Evolutionary conservation across 2,888 invertebrate genomes (phyloP), one percentile per base, ranked within the genome.

Genomic region (Slavum lentiscoides): DNA sequence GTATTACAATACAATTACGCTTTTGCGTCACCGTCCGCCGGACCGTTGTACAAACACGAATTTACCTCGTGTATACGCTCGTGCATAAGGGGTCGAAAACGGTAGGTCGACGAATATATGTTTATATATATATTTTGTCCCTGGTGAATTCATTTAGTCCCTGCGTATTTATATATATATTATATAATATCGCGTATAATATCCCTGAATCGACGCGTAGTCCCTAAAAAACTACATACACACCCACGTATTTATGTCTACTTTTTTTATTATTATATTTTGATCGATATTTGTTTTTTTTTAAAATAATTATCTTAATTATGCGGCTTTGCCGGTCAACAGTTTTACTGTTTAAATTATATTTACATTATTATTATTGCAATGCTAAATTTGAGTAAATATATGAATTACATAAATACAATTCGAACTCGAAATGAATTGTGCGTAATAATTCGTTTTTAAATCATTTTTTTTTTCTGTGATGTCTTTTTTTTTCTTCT

Each of bases 1-100:
- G 21, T 73, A 73, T 73, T 61, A 73, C 23, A 72, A 72, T 73
- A 73, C 61, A 73, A 73, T 73, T 73, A 73, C 72, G 61, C 30
- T 30, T 62, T 74, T 53, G 62, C 53, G 74, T 74, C 74, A 64
- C 74, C 55, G 64, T 74, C 55, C 37, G 21, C 21, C 64, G 37
- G 55, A 55, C 64, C 74, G 58, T 74, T 58, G 66, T 67, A 49
- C 59, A 72, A 67, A 74, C 66, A 43, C 58, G 67, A 67, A 67
- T 58, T 67, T 74, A 58, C 58, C n/a, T 59, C 69, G 19, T 5
- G 61, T 61, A 11, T 58, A 59, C 59, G 39, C n/a, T 59, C 69
- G 19, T 5, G 61, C 23, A 11, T 58, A 59, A 72, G 39, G 58
- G 21, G 58, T 58, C 58, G 70, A 39, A 39, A 39, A 58, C 39